A percentile compares a stretch with the other conserved stretches of the same genome.
These are phyloP conservation scores for Choreutis nemorana DNA, from an alignment of 2,888 invertebrate species.

Conservation along the genomic window DNA sequence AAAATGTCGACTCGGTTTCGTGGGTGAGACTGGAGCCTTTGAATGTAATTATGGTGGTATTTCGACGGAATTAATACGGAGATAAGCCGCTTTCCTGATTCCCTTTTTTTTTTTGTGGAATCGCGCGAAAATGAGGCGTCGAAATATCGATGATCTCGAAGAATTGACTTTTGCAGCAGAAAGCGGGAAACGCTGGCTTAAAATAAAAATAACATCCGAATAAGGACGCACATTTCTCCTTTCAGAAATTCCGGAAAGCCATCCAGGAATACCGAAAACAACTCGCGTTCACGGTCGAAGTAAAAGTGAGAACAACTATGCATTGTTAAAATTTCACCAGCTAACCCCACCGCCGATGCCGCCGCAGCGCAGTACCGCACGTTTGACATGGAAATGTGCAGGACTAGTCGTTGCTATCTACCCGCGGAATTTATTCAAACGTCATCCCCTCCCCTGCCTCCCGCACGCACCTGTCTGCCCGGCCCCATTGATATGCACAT, in stretches of 20 bases:
- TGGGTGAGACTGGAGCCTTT: conserved; percentile 48
- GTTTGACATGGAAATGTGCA: conserved; percentile 60
- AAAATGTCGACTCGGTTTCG: conserved; percentile 28
- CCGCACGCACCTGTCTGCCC: conserved; percentile 32
- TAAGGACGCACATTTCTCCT: too few relatives aligned
- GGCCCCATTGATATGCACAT: conserved; percentile 49
- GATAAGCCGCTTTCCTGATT: conserved; percentile 31
- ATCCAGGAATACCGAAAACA: background rate
- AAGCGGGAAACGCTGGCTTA: too few relatives aligned
- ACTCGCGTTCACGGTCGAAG: background rate
- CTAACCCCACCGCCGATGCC: too few relatives aligned
- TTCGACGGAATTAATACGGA: conserved; percentile 50
- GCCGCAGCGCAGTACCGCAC: conserved; percentile 20
- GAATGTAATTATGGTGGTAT: conserved; percentile 58
- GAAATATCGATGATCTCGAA: too few relatives aligned
- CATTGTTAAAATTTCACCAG: conserved; percentile 49
- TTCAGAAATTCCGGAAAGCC: too few relatives aligned
- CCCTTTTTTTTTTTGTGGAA: conserved; percentile 14
- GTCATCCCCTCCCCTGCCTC: conserved; percentile 13
- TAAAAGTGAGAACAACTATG: conserved; percentile 8
- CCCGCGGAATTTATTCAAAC: conserved; percentile 44
- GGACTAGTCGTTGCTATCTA: conserved; percentile 31
- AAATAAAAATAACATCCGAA: too few relatives aligned
- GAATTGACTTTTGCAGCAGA: too few relatives aligned
- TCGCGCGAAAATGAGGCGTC: conserved; percentile 21